Percentiles rank a stretch among this genome's conserved stretches.
Conservation (phyloP, 2,888 invertebrate species). For the Lasioglossum zephyrum region DNA sequence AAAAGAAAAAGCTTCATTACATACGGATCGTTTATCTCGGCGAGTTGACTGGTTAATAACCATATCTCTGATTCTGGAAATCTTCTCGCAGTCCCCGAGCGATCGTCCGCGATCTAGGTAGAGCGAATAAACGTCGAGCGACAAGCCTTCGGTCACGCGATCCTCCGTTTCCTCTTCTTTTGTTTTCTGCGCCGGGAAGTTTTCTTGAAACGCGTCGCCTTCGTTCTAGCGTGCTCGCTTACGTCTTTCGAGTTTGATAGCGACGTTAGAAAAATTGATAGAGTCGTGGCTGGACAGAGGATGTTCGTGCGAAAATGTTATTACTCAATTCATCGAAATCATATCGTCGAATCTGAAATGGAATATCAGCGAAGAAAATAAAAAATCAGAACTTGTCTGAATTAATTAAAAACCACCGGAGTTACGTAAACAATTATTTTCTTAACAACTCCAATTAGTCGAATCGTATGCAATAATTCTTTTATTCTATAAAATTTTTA, state of each 20-base stretch:
- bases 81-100: background rate
- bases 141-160: conserved; percentile 19
- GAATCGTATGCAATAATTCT: too few relatives aligned
- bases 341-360: too few relatives aligned
- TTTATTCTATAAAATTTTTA: too few relatives aligned
- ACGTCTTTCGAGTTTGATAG: background rate
- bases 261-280: background rate
- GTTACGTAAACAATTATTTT: too few relatives aligned
- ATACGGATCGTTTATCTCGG: background rate
- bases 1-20: conserved; percentile 3
- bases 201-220: conserved; percentile 9
- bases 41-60: background rate
- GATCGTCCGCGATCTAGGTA: conserved; percentile 5
- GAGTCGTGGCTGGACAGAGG: background rate
- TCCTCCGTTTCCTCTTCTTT: conserved; percentile 1
- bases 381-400: too few relatives aligned
- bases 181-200: background rate
- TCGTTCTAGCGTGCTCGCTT: background rate
- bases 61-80: background rate
- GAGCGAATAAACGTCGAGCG: background rate
- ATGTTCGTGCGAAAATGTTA: background rate
- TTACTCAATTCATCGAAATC: background rate
- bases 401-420: too few relatives aligned
- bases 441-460: too few relatives aligned
- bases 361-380: too few relatives aligned